A percentile compares a stretch with the other conserved stretches of the same genome.
phyloP scores from a whole-genome alignment of 2,113 vertebrate genomes.

The Daboia siamensis region DNA sequence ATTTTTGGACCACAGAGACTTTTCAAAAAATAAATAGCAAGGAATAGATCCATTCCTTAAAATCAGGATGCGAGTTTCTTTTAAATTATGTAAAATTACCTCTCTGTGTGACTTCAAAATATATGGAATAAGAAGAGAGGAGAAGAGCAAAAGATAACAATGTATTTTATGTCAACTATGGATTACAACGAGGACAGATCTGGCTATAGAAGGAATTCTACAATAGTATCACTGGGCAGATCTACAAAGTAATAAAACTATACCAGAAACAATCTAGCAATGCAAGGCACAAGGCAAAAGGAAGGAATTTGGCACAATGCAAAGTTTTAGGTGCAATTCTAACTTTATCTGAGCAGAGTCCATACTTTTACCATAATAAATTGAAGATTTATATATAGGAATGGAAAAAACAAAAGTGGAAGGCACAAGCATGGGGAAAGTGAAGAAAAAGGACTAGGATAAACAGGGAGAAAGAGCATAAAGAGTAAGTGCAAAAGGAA shows the following conservation, averaged over 20 bases:
- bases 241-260: background rate
- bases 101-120: background rate
- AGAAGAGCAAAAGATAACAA: background rate
- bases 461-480: background rate
- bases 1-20: background rate
- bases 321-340: background rate
- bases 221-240: background rate
- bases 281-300: background rate
- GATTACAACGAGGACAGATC: background rate
- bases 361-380: background rate
- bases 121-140: background rate
- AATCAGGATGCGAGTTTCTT: background rate
- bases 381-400: background rate
- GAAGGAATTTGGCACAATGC: background rate
- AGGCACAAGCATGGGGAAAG: background rate
- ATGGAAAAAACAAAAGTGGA: background rate
- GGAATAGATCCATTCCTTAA: background rate
- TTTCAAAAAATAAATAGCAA: background rate
- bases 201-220: background rate
- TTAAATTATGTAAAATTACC: background rate
- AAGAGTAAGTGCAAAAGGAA: background rate
- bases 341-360: background rate
- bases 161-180: slow-evolving; percentile 10
- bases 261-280: background rate
- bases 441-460: background rate